These are phyloP conservation scores for Caenorhabditis uteleia DNA, from an alignment of 2,888 invertebrate genomes.

Conservation along the genomic window DNA sequence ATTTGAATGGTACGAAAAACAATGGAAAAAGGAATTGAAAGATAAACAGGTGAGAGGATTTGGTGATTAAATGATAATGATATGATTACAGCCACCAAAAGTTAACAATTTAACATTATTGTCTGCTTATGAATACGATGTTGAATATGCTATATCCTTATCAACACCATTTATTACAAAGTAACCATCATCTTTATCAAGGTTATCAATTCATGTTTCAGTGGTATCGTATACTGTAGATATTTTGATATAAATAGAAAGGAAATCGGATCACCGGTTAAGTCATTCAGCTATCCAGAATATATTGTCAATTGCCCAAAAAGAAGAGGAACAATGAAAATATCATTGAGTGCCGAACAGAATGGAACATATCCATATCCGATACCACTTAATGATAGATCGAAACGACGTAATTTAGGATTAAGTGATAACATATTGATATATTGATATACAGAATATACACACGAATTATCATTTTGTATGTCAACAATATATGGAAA, in stretches of 20 bases:
- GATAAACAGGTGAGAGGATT: not conserved
- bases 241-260: slow-evolving; percentile 20
- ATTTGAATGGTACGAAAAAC: slow-evolving; percentile 22
- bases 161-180: slow-evolving; percentile 15
- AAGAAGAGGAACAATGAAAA: slow-evolving; percentile 10
- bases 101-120: slow-evolving; percentile 15
- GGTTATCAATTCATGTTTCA: slow-evolving; percentile 4
- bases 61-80: not conserved
- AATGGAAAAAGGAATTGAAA: slow-evolving; percentile 21
- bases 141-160: slow-evolving; percentile 17
- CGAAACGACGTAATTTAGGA: slow-evolving; percentile 5
- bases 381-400: slow-evolving; percentile 16
- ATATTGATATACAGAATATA: slow-evolving; percentile 8
- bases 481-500: slow-evolving; percentile 37
- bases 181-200: slow-evolving; percentile 5
- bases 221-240: slow-evolving; percentile 23
- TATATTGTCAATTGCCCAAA: slow-evolving; percentile 24
- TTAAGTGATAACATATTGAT: too few species aligned
- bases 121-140: slow-evolving; percentile 23
- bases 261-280: slow-evolving; percentile 9
- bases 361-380: slow-evolving; percentile 19
- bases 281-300: slow-evolving; percentile 27
- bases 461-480: slow-evolving; percentile 27
- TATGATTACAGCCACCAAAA: slow-evolving; percentile 5
- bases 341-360: slow-evolving; percentile 19